phyloP scores from a whole-genome alignment of 2,797 vertebrate genomes.

The Hephaestus fuliginosus region DNA sequence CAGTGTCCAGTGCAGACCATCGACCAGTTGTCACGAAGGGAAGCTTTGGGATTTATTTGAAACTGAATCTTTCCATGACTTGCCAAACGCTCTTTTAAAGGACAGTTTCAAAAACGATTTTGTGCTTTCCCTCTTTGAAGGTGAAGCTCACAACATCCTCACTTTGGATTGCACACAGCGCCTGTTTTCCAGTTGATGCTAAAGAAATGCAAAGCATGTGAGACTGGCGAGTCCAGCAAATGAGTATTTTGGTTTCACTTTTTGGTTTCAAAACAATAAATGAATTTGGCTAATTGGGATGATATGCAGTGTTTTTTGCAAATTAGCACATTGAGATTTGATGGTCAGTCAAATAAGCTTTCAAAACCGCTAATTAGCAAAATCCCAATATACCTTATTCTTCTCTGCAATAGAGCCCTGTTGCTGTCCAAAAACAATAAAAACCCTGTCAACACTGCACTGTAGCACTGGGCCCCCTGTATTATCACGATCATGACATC shows the following conservation, averaged over 20 bases:
- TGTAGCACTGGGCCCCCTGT: neutral
- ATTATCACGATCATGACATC: neutral
- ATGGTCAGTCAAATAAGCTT: neutral
- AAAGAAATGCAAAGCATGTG: neutral
- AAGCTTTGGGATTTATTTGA: conserved; percentile 1
- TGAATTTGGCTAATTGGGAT: neutral
- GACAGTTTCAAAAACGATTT: neutral
- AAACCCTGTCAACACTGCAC: neutral
- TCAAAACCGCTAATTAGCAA: neutral
- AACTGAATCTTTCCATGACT: neutral
- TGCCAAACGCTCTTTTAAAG: neutral
- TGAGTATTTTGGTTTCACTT: neutral
- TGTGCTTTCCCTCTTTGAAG: neutral
- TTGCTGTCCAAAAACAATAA: neutral
- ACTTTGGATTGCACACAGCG: neutral
- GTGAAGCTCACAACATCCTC: neutral
- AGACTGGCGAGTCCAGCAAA: neutral
- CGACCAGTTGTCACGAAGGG: neutral
- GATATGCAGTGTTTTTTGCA: neutral
- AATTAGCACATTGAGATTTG: neutral
- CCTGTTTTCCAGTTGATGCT: neutral
- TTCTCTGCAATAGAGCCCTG: neutral
- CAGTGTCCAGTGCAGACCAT: neutral
- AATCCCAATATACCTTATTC: too few relatives aligned
- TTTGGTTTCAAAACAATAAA: neutral